Evolutionary conservation across 1,140 invertebrate genomes (phyloP).

Genomic region (Harpegnathos saltator): DNA sequence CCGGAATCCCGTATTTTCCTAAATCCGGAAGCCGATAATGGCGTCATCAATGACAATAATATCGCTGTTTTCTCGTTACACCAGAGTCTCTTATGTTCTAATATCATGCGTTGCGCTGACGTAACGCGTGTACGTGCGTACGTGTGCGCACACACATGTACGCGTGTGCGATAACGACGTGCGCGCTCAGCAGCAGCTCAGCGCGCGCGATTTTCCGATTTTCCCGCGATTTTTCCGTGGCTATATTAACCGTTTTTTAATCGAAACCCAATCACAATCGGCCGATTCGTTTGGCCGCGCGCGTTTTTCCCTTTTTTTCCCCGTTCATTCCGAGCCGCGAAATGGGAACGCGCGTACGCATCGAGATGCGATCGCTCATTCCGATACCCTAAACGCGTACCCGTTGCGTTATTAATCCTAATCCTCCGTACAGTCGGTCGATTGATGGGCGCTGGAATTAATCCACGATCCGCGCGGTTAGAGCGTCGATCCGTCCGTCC

Average conservation of each 20-base stretch:
- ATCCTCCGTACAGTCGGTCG: constrained; percentile 40
- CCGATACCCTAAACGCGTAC: constrained; percentile 11
- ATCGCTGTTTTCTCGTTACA: constrained; percentile 22
- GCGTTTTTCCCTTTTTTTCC: too few species aligned
- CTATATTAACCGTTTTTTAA: constrained; percentile 9
- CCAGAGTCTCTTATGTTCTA: not conserved
- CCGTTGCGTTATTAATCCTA: constrained; percentile 62
- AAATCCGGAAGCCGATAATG: constrained; percentile 25
- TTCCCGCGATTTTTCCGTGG: not conserved
- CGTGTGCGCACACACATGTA: too few species aligned
- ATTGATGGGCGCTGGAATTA: constrained; percentile 63
- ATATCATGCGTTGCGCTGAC: not conserved
- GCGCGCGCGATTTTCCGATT: constrained; percentile 5
- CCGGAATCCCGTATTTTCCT: too few species aligned
- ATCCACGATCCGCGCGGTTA: constrained; percentile 39
- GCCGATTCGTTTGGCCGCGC: not conserved
- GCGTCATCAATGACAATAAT: constrained; percentile 28
- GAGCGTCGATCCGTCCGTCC: not conserved
- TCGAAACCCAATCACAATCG: not conserved
- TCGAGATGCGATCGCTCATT: constrained; percentile 55
- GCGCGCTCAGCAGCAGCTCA: too few species aligned
- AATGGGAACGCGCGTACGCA: not conserved
- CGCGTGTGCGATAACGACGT: too few species aligned
- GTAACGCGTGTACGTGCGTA: too few species aligned
- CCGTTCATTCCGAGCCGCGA: not conserved